Evolutionary conservation across 2,888 invertebrate species (phyloP), one percentile per base, ranked within the genome.

Genomic region (Encarsia formosa): DNA sequence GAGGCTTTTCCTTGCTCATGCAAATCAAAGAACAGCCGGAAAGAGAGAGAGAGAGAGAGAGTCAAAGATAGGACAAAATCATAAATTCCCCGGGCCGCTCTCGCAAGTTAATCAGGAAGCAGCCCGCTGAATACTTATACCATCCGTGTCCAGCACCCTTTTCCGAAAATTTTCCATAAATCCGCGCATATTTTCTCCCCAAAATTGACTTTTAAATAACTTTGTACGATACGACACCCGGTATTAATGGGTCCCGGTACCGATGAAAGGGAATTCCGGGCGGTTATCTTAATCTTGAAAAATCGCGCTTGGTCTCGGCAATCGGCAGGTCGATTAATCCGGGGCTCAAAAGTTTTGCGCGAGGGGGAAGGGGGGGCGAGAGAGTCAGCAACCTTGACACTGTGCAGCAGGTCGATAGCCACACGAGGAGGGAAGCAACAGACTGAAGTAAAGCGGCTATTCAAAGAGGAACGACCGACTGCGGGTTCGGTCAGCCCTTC

Each of bases 1-100:
- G 63, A 63, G 64, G 65, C 64, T 64, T 68, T 69, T 67, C 61
- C 66, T 65, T 63, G 64, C 63, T 69, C 67, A 69, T 69, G 69
- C 54, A 54, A 57, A 54, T 57, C 45, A 42, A 38, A 24, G n/a
- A 41, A 20, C 26, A 15, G 23, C 16, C 20, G 37, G 45, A 34
- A 39, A 39, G 26, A 22, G 18, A 4, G 24, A 23, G 45, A 43
- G 35, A 35, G 50, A 51, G 47, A 49, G 47, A 15, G 49, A 47
- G 18, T 31, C 20, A 19, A 24, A 39, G 19, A 40, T 22, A 51
- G 54, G 57, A 55, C 64, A 69, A 69, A 70, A 68, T 64, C 62
- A 63, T 63, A 26, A 40, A 42, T 9, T 18, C 34, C 40, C 38
- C 31, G 31, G 35, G 31, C 18, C 48, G 53, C 50, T 37, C 47